A percentile compares a stretch with the other conserved stretches of the same genome.
Evolutionary conservation across 2,888 invertebrate species (phyloP).

Genomic region (Heliconius hortense): DNA sequence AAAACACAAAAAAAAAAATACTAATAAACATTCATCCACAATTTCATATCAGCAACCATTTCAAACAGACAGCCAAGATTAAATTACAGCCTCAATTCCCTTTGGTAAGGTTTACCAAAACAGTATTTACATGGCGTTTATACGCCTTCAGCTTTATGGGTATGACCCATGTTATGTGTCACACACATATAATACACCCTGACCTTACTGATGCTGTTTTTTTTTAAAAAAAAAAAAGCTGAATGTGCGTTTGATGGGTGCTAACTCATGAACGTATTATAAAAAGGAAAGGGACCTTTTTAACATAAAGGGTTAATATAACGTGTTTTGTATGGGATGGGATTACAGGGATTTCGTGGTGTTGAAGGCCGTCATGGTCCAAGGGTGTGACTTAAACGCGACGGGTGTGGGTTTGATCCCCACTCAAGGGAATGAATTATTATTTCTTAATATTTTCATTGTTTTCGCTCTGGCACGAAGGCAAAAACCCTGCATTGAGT

Average conservation of each 20-base stretch:
- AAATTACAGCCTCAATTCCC: conserved; percentile 17
- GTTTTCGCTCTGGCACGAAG: no score
- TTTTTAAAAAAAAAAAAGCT: conserved; percentile 7
- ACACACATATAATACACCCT: conserved; percentile 39
- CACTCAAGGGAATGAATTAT: no score
- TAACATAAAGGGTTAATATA: not conserved
- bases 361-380: no score
- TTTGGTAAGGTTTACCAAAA: conserved; percentile 22
- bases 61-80: conserved; percentile 14
- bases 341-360: no score
- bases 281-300: not conserved
- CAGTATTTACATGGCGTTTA: conserved; percentile 20
- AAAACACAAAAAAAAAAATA: not conserved
- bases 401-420: no score
- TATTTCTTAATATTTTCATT: no score
- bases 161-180: conserved; percentile 44
- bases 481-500: no score
- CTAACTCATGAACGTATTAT: not conserved
- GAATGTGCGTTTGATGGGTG: conserved; percentile 22
- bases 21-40: not conserved
- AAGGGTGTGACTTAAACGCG: no score
- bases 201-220: conserved; percentile 26
- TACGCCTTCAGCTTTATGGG: conserved; percentile 25
- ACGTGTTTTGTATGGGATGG: conserved; percentile 7
- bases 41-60: not conserved